These are phyloP conservation scores for Somateria mollissima DNA, from an alignment of 2,797 vertebrate species.

Conservation along the genomic window DNA sequence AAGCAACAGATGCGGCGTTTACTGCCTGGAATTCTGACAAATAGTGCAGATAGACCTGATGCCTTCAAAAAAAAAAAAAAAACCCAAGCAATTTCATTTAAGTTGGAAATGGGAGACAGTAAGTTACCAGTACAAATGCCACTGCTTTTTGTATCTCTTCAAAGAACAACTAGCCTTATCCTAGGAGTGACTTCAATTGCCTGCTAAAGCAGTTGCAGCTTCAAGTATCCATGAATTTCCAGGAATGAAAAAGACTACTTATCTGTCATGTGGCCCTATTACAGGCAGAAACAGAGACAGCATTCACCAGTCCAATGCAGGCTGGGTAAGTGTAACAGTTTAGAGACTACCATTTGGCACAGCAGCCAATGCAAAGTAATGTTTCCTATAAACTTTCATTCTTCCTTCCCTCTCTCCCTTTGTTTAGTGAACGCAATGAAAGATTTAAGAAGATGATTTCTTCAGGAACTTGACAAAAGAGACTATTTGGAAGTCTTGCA, in stretches of 20 bases:
- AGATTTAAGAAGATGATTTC: slow-evolving; percentile 37
- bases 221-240: background rate
- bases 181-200: background rate
- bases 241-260: background rate
- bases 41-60: background rate
- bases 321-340: background rate
- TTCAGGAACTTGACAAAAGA: slow-evolving; percentile 20
- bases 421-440: background rate
- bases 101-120: background rate
- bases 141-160: background rate
- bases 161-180: background rate
- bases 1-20: background rate
- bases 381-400: background rate
- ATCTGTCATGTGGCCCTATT: background rate
- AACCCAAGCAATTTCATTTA: background rate
- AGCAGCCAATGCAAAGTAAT: background rate
- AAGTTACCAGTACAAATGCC: background rate
- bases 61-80: background rate
- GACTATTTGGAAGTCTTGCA: slow-evolving; percentile 7
- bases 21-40: background rate
- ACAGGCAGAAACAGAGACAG: background rate
- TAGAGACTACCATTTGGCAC: background rate
- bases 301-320: background rate
- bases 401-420: background rate
- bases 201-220: background rate